Percentiles rank a stretch among this genome's conserved stretches.
phyloP scores from a whole-genome alignment of 2,888 invertebrate genomes.

The Stenolophus ochropezus region DNA sequence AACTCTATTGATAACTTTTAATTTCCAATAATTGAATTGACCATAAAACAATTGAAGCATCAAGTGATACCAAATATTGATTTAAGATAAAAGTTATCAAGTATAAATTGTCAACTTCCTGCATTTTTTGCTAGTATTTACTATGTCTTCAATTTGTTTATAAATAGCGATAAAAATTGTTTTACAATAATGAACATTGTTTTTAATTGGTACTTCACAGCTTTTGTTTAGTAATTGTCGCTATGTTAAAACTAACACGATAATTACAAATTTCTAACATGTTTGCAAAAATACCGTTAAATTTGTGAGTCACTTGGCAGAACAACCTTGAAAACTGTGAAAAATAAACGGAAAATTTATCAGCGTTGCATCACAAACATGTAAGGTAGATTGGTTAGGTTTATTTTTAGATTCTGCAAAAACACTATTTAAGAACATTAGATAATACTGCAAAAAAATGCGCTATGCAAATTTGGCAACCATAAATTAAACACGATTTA shows the following conservation, averaged over 20 bases:
- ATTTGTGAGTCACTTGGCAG: not conserved
- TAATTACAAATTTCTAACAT: conserved; percentile 3
- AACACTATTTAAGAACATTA: not conserved
- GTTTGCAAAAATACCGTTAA: conserved; percentile 10
- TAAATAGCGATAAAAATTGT: not conserved
- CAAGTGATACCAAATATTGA: not conserved
- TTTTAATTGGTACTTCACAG: not conserved
- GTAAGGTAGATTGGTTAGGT: not conserved
- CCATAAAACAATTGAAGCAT: too few relatives aligned
- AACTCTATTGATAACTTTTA: too few relatives aligned
- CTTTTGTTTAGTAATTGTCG: not conserved
- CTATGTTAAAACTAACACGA: not conserved
- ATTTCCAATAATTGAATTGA: too few relatives aligned
- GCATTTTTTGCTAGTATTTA: not conserved
- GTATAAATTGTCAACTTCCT: not conserved
- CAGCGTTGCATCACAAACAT: not conserved
- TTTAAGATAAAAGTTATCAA: not conserved
- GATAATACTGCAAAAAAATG: not conserved
- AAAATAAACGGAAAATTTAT: not conserved
- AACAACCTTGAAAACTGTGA: not conserved
- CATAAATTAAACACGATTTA: not conserved
- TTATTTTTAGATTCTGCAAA: not conserved
- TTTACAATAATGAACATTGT: not conserved
- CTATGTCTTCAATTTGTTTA: not conserved
- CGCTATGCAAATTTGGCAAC: not conserved